Evolutionary conservation across 2,888 invertebrate species (phyloP).

Genomic region (Calliphora vomitoria): DNA sequence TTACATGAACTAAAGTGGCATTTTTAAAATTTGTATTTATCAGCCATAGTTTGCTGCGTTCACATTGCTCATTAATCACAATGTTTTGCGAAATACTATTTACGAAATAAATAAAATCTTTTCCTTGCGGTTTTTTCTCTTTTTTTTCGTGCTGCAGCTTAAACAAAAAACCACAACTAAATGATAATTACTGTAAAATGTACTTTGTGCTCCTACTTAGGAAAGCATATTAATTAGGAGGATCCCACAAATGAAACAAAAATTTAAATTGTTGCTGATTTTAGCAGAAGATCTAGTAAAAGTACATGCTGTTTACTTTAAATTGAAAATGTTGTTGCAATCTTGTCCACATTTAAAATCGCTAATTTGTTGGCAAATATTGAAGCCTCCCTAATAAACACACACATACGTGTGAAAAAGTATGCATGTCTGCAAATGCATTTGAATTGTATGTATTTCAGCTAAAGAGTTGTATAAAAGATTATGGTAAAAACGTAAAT

Average conservation of each 20-base stretch:
- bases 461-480: constrained; percentile 43
- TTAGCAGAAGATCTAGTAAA: too few species aligned
- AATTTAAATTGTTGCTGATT: too few species aligned
- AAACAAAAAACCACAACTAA: constrained; percentile 20
- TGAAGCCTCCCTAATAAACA: background rate
- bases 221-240: background rate
- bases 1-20: too few species aligned
- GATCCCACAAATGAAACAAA: background rate
- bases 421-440: background rate
- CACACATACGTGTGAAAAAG: background rate
- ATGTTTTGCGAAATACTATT: background rate
- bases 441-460: background rate
- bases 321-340: too few species aligned
- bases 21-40: background rate
- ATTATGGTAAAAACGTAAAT: constrained; percentile 57
- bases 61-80: constrained; percentile 8
- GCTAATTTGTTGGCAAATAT: too few species aligned
- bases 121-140: background rate
- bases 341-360: too few species aligned
- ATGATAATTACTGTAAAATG: constrained; percentile 16
- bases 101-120: background rate
- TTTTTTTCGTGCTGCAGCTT: background rate
- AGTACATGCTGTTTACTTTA: too few species aligned
- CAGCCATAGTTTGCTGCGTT: background rate
- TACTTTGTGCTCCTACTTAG: background rate